Evolutionary conservation across 2,113 vertebrate species (phyloP).

Genomic region (Arenaria interpres): DNA sequence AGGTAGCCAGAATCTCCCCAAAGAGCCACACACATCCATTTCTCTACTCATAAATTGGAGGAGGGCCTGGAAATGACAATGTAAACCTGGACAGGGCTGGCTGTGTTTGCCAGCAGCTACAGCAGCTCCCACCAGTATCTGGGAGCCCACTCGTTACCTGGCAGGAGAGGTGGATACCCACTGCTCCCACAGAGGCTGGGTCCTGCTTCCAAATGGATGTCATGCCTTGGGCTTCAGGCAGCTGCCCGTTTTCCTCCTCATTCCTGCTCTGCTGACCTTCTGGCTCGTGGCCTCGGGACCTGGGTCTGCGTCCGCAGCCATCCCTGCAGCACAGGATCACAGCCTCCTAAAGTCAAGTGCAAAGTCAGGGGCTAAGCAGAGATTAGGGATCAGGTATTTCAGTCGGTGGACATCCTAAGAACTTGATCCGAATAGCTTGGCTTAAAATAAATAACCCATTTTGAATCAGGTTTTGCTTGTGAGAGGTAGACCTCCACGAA

Average conservation of each 20-base stretch:
- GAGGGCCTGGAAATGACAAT: background rate
- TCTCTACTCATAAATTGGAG: background rate
- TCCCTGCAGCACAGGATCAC: background rate
- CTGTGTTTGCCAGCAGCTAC: background rate
- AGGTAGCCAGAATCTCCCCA: background rate
- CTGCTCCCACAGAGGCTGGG: background rate
- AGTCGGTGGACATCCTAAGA: constrained; percentile 10
- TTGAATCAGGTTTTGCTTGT: background rate
- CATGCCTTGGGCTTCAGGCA: background rate
- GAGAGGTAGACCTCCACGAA: background rate
- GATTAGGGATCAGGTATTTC: constrained; percentile 62
- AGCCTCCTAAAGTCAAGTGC: background rate
- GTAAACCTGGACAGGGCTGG: background rate
- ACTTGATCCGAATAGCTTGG: background rate
- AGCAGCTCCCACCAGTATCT: background rate
- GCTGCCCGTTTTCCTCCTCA: background rate
- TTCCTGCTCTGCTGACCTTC: background rate
- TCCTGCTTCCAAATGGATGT: background rate
- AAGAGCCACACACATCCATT: background rate
- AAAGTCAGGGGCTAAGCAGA: constrained; percentile 38
- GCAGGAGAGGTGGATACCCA: rapidly evolving
- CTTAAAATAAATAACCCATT: constrained; percentile 59
- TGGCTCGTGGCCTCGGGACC: rapidly evolving
- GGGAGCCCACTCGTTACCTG: background rate
- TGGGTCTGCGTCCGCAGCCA: rapidly evolving